These are phyloP conservation scores for Smittia aterrima DNA, from an alignment of 2,888 invertebrate genomes.

Conservation along the genomic window DNA sequence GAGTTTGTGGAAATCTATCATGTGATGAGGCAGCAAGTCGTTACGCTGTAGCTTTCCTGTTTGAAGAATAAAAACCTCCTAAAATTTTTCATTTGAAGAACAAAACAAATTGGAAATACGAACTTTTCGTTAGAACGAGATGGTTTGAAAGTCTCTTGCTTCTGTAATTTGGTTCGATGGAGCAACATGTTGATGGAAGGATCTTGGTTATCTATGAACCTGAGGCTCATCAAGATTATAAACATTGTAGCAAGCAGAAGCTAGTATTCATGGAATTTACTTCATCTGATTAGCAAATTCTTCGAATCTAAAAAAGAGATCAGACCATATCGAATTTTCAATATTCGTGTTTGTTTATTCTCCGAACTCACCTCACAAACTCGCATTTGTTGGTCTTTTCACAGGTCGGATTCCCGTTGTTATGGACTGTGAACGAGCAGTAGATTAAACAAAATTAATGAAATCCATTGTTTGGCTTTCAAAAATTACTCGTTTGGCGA, in stretches of 20 bases:
- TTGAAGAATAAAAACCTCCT: constrained; percentile 57
- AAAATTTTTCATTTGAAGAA: constrained; percentile 56
- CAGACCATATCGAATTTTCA: no score
- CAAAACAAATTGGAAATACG: constrained; percentile 59
- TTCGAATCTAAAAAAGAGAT: no score
- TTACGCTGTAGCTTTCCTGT: constrained; percentile 51
- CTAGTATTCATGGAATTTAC: constrained; percentile 60
- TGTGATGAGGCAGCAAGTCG: constrained; percentile 43
- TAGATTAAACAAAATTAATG: background rate
- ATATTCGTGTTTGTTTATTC: constrained; percentile 59
- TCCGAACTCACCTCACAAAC: constrained; percentile 61
- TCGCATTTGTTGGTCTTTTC: constrained; percentile 54
- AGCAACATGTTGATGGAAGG: background rate
- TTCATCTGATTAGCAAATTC: constrained; percentile 7
- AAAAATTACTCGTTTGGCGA: constrained; percentile 32
- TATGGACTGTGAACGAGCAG: constrained; percentile 41
- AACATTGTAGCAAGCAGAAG: constrained; percentile 61
- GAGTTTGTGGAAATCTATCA: background rate
- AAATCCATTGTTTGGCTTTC: background rate
- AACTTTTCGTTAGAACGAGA: constrained; percentile 58
- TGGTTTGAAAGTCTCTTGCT: constrained; percentile 58
- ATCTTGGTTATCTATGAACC: constrained; percentile 40
- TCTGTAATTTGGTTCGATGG: constrained; percentile 59
- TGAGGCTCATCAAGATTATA: constrained; percentile 65
- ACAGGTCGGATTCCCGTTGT: constrained; percentile 43